phyloP scores from a whole-genome alignment of 1,140 invertebrate genomes.

The Tetramorium simillimum region DNA sequence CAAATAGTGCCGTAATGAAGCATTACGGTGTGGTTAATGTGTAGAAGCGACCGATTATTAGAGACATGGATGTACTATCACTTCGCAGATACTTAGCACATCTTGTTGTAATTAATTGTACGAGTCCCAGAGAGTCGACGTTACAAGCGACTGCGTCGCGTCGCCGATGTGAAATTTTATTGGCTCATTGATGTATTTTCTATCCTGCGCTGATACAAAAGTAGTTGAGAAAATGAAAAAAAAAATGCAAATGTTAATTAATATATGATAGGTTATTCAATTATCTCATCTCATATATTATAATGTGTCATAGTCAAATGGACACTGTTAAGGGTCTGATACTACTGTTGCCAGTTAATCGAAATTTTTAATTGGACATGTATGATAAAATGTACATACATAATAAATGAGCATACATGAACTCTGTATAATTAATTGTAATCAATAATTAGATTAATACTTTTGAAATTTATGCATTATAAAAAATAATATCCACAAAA shows the following conservation, averaged over 20 bases:
- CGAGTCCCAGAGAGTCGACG: not conserved
- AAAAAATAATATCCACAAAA: not conserved
- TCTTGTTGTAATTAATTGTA: constrained; percentile 44
- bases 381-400: not conserved
- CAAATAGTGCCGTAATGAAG: not conserved
- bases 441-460: not conserved
- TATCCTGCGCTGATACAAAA: not conserved
- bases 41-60: constrained; percentile 11
- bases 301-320: not conserved
- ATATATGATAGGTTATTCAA: constrained; percentile 24
- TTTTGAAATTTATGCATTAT: not conserved
- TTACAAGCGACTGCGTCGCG: not conserved
- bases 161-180: constrained; percentile 14
- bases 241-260: constrained; percentile 12
- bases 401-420: not conserved
- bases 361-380: not conserved
- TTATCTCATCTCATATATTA: not conserved
- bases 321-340: not conserved
- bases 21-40: not conserved
- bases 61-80: constrained; percentile 19
- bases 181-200: not conserved
- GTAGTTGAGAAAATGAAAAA: not conserved
- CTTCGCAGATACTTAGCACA: constrained; percentile 29
- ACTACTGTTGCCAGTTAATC: not conserved
- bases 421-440: not conserved